Conservation (phyloP, 2,113 vertebrate genomes). For the Ptilorrhoa leucosticta region DNA sequence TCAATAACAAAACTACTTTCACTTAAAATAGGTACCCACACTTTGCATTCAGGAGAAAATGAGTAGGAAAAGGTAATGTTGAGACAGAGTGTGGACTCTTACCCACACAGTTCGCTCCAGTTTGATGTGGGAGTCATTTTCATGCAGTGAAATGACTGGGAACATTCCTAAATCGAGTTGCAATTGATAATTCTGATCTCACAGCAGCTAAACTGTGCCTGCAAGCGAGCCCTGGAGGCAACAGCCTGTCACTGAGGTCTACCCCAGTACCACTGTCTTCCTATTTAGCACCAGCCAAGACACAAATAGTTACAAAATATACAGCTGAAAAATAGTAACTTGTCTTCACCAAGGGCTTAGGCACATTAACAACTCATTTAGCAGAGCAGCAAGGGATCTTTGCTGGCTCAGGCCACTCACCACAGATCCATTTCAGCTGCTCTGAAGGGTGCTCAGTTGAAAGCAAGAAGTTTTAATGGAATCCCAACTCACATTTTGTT, state of each 20-base stretch:
- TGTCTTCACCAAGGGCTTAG: background rate
- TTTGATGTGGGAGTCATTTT: background rate
- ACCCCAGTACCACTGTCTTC: background rate
- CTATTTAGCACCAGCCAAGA: background rate
- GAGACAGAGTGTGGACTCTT: background rate
- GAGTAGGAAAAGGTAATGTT: background rate
- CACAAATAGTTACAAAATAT: background rate
- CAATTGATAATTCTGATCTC: background rate
- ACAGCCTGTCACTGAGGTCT: background rate
- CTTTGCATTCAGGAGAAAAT: background rate
- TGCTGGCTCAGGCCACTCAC: background rate
- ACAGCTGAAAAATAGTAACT: background rate
- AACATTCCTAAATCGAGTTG: background rate
- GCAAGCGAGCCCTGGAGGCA: background rate
- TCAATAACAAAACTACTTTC: background rate
- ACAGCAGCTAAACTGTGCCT: background rate
- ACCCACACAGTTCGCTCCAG: background rate
- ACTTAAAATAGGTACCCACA: background rate
- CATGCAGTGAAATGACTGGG: background rate
- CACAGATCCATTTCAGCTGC: background rate
- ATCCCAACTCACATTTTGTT: background rate
- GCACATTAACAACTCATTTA: background rate
- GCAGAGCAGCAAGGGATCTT: background rate
- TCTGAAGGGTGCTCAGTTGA: background rate
- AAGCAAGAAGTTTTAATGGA: background rate